Evolutionary conservation across 1,140 invertebrate species (phyloP).

Genomic region (Panonychus citri): DNA sequence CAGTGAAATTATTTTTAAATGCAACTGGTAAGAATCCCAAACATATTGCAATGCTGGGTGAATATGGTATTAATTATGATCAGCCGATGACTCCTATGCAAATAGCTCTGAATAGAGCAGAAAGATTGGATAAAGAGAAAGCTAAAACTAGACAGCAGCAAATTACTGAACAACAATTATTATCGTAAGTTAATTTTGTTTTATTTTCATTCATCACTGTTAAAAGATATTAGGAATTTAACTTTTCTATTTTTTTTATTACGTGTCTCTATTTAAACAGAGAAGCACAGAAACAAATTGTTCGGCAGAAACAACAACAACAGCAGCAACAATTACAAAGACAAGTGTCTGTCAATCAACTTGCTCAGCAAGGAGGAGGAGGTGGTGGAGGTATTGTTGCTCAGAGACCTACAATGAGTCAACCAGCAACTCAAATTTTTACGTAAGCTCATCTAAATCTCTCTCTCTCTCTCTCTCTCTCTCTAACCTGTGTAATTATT

Average conservation of each 20-base stretch:
- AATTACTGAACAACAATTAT: constrained; percentile 14
- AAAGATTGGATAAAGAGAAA: constrained; percentile 48
- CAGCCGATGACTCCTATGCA: constrained; percentile 54
- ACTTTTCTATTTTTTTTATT: not conserved
- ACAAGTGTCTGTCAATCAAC: not conserved
- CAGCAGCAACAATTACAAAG: not conserved
- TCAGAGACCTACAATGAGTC: not conserved
- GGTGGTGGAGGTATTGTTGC: not conserved
- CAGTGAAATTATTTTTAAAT: constrained; percentile 43
- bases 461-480: too few relatives aligned
- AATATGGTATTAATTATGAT: constrained; percentile 64
- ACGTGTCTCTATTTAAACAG: too few relatives aligned
- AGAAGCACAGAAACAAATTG: not conserved
- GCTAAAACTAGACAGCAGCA: constrained; percentile 19
- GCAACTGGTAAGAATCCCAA: constrained; percentile 32
- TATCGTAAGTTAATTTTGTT: constrained; percentile 2
- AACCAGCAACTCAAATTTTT: not conserved
- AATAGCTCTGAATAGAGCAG: constrained; percentile 55
- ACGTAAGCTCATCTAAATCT: too few relatives aligned
- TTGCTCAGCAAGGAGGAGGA: not conserved
- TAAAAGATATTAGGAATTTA: too few relatives aligned
- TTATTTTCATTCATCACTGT: not conserved
- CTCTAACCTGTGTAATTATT: too few relatives aligned
- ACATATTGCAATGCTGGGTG: constrained; percentile 51
- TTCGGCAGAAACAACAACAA: not conserved